Conservation (phyloP, 2,888 invertebrate species). For the Dendrolimus houi region DNA sequence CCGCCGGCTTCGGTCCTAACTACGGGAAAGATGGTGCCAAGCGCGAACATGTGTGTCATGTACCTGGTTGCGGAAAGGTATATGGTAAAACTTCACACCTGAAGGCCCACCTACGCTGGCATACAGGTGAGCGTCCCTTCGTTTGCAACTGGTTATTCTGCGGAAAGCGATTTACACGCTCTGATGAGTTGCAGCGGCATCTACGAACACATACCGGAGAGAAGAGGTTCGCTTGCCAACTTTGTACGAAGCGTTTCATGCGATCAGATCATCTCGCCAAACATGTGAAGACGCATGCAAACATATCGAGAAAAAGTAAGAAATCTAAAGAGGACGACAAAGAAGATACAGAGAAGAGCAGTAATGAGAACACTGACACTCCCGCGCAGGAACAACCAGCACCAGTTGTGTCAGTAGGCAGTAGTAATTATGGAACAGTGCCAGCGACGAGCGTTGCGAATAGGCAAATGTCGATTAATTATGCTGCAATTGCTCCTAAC, state of each 20-base stretch:
- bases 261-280: conserved; percentile 95
- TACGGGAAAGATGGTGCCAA: conserved; percentile 85
- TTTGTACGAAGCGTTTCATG: conserved; percentile 94
- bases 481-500: conserved; percentile 26
- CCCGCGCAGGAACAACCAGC: conserved; percentile 12
- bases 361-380: conserved; percentile 31
- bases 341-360: conserved; percentile 39
- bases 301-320: conserved; percentile 71
- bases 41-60: conserved; percentile 90
- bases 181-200: conserved; percentile 93
- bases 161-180: conserved; percentile 93
- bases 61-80: conserved; percentile 90
- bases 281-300: conserved; percentile 92
- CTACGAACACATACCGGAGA: conserved; percentile 93
- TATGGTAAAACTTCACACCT: conserved; percentile 97
- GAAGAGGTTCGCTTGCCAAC: conserved; percentile 89
- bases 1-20: conserved; percentile 83
- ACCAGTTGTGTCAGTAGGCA: conserved; percentile 31
- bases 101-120: conserved; percentile 95
- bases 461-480: conserved; percentile 38
- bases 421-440: conserved; percentile 51
- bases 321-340: conserved; percentile 59
- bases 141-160: conserved; percentile 93
- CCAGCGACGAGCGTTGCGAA: conserved; percentile 28
- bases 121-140: conserved; percentile 94